These are phyloP conservation scores for Scalopus aquaticus DNA, from an alignment of 2,113 vertebrate genomes.

Conservation along the genomic window DNA sequence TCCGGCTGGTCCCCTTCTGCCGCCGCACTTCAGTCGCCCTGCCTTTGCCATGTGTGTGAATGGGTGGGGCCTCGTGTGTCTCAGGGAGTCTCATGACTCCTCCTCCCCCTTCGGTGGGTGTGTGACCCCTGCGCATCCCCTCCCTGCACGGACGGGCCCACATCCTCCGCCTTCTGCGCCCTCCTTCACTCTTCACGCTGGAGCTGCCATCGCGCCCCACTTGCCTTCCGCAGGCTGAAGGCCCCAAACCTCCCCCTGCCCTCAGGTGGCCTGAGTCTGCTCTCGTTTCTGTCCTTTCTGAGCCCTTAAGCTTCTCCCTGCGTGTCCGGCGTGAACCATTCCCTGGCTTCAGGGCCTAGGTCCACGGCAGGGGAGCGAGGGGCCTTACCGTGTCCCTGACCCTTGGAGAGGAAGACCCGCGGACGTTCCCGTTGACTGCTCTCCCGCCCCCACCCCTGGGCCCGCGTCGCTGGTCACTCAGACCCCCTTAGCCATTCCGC, in stretches of 20 bases:
- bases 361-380: neutral
- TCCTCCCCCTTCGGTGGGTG: neutral
- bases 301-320: neutral
- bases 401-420: neutral
- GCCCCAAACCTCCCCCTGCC: too few relatives aligned
- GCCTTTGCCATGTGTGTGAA: neutral
- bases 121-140: neutral
- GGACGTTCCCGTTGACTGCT: neutral
- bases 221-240: neutral
- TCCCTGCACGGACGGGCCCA: neutral
- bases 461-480: neutral
- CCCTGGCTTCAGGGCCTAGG: neutral
- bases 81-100: neutral
- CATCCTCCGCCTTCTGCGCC: neutral
- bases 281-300: neutral
- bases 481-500: neutral
- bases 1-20: too few relatives aligned
- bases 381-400: neutral
- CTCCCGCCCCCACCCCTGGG: neutral
- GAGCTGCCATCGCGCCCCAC: neutral
- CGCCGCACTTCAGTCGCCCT: constrained; percentile 21
- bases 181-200: neutral
- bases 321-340: neutral
- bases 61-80: neutral
- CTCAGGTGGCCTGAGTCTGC: too few relatives aligned